Evolutionary conservation across 2,113 vertebrate species (phyloP).

Genomic region (Hystrix cristata): DNA sequence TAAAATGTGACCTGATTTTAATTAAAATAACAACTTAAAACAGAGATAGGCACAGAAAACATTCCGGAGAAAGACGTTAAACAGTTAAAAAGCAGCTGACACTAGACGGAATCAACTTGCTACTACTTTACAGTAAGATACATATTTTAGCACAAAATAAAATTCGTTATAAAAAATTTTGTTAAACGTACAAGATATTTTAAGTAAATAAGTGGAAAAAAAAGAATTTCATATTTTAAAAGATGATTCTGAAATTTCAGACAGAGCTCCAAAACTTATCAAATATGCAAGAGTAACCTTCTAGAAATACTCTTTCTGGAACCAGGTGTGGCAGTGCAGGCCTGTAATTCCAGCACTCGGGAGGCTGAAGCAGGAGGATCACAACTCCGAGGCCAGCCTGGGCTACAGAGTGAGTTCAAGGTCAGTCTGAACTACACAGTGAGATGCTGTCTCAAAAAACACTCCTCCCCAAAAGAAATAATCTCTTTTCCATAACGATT

Average conservation of each 20-base stretch:
- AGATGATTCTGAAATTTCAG: not conserved
- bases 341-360: not conserved
- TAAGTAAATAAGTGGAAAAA: not conserved
- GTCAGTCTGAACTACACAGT: not conserved
- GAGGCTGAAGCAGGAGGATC: not conserved
- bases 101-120: not conserved
- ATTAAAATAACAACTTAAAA: slow-evolving; percentile 18
- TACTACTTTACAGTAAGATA: not conserved
- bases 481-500: not conserved
- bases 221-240: not conserved
- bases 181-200: not conserved
- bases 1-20: slow-evolving; percentile 8
- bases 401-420: not conserved
- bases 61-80: not conserved
- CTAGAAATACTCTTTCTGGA: not conserved
- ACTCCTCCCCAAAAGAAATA: not conserved
- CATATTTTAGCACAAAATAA: not conserved
- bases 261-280: not conserved
- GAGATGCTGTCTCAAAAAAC: not conserved
- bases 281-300: not conserved
- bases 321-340: not conserved
- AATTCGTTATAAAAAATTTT: not conserved
- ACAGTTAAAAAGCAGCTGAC: not conserved
- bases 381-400: too few species aligned
- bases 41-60: not conserved